Percentiles rank a stretch among this genome's conserved stretches.
These are phyloP conservation scores for Eulemur macaco DNA, from an alignment of 2,113 vertebrate genomes.

Conservation along the genomic window DNA sequence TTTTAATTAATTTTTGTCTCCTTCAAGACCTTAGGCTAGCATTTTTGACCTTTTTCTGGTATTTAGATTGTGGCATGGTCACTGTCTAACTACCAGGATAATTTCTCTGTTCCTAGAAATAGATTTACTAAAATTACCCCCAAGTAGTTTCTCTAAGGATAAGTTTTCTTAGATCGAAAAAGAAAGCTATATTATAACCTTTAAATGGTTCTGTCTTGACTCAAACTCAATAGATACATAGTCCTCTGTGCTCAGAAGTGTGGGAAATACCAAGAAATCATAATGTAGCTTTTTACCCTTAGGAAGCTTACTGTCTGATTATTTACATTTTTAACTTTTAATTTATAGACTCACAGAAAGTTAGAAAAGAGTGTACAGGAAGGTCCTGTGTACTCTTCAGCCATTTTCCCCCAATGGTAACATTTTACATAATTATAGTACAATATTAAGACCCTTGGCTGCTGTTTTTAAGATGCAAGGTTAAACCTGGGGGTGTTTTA, in stretches of 20 bases:
- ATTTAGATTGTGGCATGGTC: background rate
- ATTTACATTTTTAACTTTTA: constrained; percentile 50
- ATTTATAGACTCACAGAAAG: constrained; percentile 40
- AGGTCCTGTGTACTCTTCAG: constrained; percentile 8
- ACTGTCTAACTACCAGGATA: constrained; percentile 37
- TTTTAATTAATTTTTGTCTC: constrained; percentile 64
- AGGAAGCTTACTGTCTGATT: constrained; percentile 9
- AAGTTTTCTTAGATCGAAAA: constrained; percentile 43
- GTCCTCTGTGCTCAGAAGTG: background rate
- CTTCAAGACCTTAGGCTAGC: constrained; percentile 5
- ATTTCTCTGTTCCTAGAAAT: constrained; percentile 25
- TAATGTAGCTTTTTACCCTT: constrained; percentile 19
- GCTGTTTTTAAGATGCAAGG: constrained; percentile 17
- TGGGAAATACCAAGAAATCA: background rate
- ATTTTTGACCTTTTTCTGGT: constrained; percentile 25
- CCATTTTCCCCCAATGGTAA: background rate
- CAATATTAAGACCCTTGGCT: constrained; percentile 14
- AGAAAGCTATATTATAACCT: background rate
- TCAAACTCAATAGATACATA: background rate
- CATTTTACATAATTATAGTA: background rate
- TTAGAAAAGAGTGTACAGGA: background rate
- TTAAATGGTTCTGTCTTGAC: background rate
- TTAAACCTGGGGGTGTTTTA: background rate
- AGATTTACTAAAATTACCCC: constrained; percentile 12
- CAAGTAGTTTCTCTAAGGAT: constrained; percentile 41